Evolutionary conservation across 2,113 vertebrate genomes (phyloP).

Genomic region (Tringa solitaria): DNA sequence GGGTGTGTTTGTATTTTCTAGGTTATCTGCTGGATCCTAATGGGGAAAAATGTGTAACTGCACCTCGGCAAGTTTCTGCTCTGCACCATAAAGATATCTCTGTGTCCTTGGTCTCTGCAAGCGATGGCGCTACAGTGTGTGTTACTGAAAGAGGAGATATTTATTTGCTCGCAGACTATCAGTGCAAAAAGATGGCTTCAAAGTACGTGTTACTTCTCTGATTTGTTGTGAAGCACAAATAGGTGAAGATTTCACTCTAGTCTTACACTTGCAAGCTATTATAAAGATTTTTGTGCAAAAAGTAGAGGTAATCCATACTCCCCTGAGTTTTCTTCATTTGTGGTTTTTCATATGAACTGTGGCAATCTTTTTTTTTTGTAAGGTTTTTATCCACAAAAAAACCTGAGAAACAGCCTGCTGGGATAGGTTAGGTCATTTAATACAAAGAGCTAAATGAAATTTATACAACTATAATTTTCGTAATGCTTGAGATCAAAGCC

Average conservation of each 20-base stretch:
- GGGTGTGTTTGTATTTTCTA: constrained; percentile 54
- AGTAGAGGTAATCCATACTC: background rate
- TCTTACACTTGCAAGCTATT: background rate
- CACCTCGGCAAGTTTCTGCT: constrained; percentile 92
- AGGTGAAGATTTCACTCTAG: background rate
- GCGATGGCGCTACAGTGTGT: constrained; percentile 92
- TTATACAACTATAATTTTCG: background rate
- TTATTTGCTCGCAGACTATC: constrained; percentile 92
- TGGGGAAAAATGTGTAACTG: constrained; percentile 88
- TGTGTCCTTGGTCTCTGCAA: constrained; percentile 87
- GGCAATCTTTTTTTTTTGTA: rapidly evolving
- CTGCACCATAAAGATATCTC: constrained; percentile 88
- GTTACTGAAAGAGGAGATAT: constrained; percentile 92
- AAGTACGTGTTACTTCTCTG: constrained; percentile 78
- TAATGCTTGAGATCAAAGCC: background rate
- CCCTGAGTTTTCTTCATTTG: background rate
- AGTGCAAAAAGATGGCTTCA: constrained; percentile 97
- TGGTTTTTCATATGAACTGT: background rate
- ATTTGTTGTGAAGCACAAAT: background rate
- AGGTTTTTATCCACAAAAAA: background rate
- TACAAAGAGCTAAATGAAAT: background rate
- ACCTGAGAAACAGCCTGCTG: background rate
- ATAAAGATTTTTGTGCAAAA: background rate
- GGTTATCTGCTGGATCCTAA: constrained; percentile 93
- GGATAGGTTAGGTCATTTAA: background rate